Conservation (phyloP, 2,888 invertebrate species). For the Agrotis puta region DNA sequence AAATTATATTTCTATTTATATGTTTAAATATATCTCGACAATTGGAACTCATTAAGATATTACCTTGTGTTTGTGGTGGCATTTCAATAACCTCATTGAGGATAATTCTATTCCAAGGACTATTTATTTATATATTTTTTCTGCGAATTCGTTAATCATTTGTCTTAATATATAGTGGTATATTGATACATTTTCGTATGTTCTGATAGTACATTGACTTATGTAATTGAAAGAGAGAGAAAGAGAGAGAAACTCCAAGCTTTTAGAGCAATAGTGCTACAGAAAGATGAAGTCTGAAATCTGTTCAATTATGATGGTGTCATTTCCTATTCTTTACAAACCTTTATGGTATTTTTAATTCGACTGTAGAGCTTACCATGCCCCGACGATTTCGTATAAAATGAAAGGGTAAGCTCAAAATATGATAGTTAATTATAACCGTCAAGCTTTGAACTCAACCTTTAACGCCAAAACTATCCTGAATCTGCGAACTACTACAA, state of each 20-base stretch:
- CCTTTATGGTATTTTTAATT: not conserved
- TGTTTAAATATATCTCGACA: not conserved
- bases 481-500: constrained; percentile 65
- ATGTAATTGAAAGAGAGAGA: not conserved
- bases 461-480: constrained; percentile 24
- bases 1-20: too few species aligned
- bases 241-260: too few species aligned
- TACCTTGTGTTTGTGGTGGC: not conserved
- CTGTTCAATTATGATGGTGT: not conserved
- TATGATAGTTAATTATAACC: not conserved
- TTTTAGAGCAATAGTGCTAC: too few species aligned
- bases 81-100: constrained; percentile 7
- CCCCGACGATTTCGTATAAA: not conserved
- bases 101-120: not conserved
- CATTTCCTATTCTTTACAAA: not conserved
- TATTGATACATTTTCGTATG: not conserved
- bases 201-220: too few species aligned
- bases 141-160: constrained; percentile 23
- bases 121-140: constrained; percentile 1
- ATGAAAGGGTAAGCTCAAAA: not conserved
- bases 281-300: too few species aligned
- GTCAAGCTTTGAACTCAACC: constrained; percentile 23
- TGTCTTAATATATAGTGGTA: not conserved
- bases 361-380: not conserved
- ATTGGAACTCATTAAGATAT: constrained; percentile 10